phyloP scores from a whole-genome alignment of 2,797 vertebrate species.

The Vireo griseus region DNA sequence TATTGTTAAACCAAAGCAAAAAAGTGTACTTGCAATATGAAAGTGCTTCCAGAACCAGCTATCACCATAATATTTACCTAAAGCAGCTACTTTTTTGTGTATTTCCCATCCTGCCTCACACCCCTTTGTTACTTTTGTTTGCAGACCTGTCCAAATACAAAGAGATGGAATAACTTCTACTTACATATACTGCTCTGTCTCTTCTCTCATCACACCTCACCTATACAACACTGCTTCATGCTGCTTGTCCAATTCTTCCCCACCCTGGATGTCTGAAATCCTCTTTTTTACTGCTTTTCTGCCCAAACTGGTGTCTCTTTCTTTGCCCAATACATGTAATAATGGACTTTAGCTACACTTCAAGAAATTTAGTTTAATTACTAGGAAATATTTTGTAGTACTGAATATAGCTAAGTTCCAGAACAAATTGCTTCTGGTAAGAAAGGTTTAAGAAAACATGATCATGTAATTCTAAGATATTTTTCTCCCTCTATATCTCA shows the following conservation, averaged over 20 bases:
- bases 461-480: not conserved
- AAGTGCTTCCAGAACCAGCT: not conserved
- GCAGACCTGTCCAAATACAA: not conserved
- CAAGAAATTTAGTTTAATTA: not conserved
- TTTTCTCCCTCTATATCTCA: not conserved
- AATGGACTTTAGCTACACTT: not conserved
- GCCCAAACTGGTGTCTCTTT: not conserved
- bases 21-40: not conserved
- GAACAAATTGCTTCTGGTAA: not conserved
- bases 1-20: not conserved
- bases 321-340: not conserved
- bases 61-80: not conserved
- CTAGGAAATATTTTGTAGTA: not conserved
- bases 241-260: not conserved
- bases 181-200: not conserved
- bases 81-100: not conserved
- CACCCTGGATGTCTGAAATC: not conserved
- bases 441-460: not conserved
- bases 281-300: not conserved
- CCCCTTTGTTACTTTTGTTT: not conserved
- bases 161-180: not conserved
- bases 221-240: not conserved
- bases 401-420: not conserved
- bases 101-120: not conserved
- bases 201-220: not conserved